Conservation (phyloP, 2,113 vertebrate species). For the Aphelocoma coerulescens region DNA sequence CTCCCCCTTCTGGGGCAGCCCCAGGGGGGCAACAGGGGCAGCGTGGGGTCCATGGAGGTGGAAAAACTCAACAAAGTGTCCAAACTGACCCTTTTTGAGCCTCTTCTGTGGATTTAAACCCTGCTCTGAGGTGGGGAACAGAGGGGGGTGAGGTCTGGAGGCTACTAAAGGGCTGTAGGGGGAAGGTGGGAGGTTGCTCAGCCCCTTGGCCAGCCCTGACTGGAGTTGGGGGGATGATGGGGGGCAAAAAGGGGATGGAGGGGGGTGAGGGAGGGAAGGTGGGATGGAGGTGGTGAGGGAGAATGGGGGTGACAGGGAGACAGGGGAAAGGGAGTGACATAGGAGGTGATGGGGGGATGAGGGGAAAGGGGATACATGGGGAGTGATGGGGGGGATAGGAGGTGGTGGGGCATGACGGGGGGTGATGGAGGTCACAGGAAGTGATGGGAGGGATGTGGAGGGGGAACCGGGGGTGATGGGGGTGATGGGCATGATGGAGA, state of each 20-base stretch:
- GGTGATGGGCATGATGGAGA: no score
- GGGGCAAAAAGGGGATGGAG: not conserved
- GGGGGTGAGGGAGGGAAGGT: not conserved
- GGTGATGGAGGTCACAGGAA: no score
- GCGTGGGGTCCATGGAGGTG: accelerated
- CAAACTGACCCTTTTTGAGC: not conserved
- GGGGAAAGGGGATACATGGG: no score
- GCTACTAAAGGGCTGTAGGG: not conserved
- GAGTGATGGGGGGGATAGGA: not conserved
- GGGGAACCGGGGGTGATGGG: no score
- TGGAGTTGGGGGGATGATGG: not conserved
- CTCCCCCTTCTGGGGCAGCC: not conserved
- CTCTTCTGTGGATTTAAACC: not conserved
- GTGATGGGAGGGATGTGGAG: no score
- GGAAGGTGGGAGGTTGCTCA: no score
- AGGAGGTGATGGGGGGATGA: not conserved
- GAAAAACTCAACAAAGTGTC: not conserved
- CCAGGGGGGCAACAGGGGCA: accelerated
- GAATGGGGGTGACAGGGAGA: no score
- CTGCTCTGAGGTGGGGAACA: accelerated
- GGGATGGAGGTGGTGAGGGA: not conserved
- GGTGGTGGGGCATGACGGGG: no score
- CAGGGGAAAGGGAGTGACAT: not conserved
- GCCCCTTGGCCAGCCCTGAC: not conserved
- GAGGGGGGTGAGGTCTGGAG: not conserved